Conservation (phyloP, 2,113 vertebrate species). For the Callorhinus ursinus region DNA sequence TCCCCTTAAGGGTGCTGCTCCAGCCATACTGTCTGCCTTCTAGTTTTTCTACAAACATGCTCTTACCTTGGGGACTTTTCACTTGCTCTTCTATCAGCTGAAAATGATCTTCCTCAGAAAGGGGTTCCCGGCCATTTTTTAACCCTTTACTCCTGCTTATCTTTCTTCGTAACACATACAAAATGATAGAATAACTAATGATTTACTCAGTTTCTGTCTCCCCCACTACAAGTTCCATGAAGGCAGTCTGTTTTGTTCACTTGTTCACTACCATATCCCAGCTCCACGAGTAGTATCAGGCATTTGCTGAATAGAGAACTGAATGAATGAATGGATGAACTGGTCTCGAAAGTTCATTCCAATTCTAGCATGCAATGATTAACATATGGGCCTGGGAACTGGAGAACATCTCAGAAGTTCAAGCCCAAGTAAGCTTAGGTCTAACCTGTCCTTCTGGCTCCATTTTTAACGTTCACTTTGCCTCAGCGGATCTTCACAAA, state of each 20-base stretch:
- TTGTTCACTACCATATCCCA: not conserved
- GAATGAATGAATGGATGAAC: not conserved
- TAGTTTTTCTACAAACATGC: not conserved
- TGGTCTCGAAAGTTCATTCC: not conserved
- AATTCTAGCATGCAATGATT: not conserved
- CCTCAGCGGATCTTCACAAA: conserved; percentile 32
- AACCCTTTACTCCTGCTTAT: not conserved
- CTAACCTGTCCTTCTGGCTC: not conserved
- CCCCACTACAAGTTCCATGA: not conserved
- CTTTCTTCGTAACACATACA: not conserved
- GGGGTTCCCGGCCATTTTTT: not conserved
- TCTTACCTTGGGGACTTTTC: not conserved
- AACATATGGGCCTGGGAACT: not conserved
- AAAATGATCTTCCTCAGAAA: not conserved
- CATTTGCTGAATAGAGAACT: conserved; percentile 9
- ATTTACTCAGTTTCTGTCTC: conserved; percentile 9
- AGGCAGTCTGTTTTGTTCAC: not conserved
- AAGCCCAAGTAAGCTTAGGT: not conserved
- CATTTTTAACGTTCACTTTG: not conserved
- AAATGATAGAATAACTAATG: not conserved
- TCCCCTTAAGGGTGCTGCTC: not conserved
- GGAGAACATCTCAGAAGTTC: not conserved
- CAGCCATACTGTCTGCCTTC: not conserved
- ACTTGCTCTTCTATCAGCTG: not conserved
- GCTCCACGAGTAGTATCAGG: not conserved